Conservation (phyloP, 1,140 invertebrate genomes). For the Lordiphosa clarofinis region DNA sequence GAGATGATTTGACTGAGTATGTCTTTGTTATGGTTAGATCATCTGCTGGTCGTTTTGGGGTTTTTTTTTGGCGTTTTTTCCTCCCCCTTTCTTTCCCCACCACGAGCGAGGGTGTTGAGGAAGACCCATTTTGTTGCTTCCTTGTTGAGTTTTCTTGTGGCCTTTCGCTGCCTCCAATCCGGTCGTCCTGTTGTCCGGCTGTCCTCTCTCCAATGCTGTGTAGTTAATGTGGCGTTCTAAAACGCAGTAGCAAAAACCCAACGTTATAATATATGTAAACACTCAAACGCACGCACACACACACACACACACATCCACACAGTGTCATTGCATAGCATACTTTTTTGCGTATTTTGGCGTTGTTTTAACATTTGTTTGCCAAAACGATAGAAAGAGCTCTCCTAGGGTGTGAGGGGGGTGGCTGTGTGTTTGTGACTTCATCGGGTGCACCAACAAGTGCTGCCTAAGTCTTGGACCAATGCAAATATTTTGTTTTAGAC, state of each 20-base stretch:
- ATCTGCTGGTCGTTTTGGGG: constrained; percentile 1
- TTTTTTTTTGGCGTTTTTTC: not conserved
- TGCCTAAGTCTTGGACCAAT: no score
- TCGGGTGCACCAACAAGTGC: constrained; percentile 37
- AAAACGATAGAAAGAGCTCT: constrained; percentile 21
- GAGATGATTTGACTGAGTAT: no score
- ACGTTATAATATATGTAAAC: constrained; percentile 37
- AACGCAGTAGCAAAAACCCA: constrained; percentile 19
- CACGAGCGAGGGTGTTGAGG: not conserved
- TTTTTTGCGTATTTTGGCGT: constrained; percentile 71
- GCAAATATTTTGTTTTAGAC: no score
- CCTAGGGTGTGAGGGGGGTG: not conserved
- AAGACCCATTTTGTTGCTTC: constrained; percentile 14
- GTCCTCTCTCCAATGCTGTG: constrained; percentile 12
- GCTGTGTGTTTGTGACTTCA: constrained; percentile 42
- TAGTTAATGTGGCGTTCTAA: constrained; percentile 27
- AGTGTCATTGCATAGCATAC: constrained; percentile 32
- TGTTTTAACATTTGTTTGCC: constrained; percentile 61
- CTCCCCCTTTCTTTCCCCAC: not conserved
- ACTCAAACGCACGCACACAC: constrained; percentile 26
- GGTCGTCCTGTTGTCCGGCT: constrained; percentile 4
- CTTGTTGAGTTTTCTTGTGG: constrained; percentile 7
- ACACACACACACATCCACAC: not conserved
- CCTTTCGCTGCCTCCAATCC: constrained; percentile 1
- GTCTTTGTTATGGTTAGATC: constrained; percentile 1